Evolutionary conservation across 2,113 vertebrate species (phyloP).

Genomic region (Condylura cristata): DNA sequence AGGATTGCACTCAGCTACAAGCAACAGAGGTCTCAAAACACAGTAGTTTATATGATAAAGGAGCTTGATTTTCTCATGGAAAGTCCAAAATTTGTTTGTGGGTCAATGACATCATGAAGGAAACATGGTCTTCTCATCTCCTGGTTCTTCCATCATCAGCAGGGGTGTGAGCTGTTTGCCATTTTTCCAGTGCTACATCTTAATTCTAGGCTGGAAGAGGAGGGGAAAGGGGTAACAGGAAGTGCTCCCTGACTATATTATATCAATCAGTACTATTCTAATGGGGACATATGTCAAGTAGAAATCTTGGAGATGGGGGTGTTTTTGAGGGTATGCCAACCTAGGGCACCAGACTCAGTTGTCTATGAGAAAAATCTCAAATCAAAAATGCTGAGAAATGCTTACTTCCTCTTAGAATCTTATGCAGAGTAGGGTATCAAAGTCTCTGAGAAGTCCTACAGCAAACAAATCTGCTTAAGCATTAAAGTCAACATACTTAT

Average conservation of each 20-base stretch:
- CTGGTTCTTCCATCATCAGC: neutral
- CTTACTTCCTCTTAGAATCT: neutral
- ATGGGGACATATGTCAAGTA: neutral
- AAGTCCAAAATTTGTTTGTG: neutral
- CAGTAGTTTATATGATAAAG: neutral
- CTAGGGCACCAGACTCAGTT: neutral
- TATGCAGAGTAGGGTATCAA: neutral
- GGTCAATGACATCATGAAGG: neutral
- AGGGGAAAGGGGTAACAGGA: neutral
- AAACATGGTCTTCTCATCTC: neutral
- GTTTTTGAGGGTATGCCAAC: neutral
- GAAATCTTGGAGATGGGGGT: neutral
- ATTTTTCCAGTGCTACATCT: neutral
- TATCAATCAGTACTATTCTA: neutral
- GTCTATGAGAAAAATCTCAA: neutral
- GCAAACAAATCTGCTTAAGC: neutral
- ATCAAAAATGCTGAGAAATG: neutral
- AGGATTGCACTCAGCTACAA: neutral
- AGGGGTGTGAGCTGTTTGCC: neutral
- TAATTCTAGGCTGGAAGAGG: neutral
- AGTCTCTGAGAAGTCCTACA: neutral
- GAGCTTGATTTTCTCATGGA: neutral
- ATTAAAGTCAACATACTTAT: neutral
- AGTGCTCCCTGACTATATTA: neutral
- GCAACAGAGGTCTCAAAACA: neutral